phyloP scores from a whole-genome alignment of 2,113 vertebrate genomes.

The Tinamus guttatus region DNA sequence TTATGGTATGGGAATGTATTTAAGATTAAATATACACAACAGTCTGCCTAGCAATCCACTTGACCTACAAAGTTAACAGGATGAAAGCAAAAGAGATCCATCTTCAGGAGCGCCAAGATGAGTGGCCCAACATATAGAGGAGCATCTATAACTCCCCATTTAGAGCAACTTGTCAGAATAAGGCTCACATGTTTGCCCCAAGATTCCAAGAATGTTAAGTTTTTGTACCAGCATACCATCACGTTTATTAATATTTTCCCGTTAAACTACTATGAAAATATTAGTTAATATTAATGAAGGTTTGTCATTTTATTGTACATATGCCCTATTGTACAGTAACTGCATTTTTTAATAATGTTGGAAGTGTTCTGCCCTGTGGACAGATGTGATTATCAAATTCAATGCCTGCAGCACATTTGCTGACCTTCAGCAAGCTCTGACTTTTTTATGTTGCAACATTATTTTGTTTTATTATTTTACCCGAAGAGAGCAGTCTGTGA shows the following conservation, averaged over 20 bases:
- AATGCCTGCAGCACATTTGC: slow-evolving; percentile 11
- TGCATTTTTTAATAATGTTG: not conserved
- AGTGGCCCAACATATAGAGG: not conserved
- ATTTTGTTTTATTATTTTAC: slow-evolving; percentile 64
- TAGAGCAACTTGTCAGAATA: not conserved
- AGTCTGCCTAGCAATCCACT: accelerated
- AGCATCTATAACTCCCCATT: not conserved
- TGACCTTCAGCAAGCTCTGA: slow-evolving; percentile 54
- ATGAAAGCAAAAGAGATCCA: not conserved
- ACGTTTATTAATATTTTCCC: not conserved
- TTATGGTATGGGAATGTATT: not conserved
- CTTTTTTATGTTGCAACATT: slow-evolving; percentile 21
- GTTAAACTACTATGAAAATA: not conserved
- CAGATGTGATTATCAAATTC: slow-evolving; percentile 42
- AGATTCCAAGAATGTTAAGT: not conserved
- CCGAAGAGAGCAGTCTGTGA: slow-evolving; percentile 17
- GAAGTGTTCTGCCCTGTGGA: not conserved
- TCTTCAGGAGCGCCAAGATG: not conserved
- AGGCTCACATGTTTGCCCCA: not conserved
- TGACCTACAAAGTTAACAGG: not conserved
- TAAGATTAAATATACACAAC: not conserved
- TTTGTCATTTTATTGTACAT: not conserved
- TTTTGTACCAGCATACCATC: not conserved
- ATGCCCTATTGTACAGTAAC: not conserved
- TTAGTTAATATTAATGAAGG: not conserved